Evolutionary conservation across 2,888 invertebrate species (phyloP).

Genomic region (Leucania comma): DNA sequence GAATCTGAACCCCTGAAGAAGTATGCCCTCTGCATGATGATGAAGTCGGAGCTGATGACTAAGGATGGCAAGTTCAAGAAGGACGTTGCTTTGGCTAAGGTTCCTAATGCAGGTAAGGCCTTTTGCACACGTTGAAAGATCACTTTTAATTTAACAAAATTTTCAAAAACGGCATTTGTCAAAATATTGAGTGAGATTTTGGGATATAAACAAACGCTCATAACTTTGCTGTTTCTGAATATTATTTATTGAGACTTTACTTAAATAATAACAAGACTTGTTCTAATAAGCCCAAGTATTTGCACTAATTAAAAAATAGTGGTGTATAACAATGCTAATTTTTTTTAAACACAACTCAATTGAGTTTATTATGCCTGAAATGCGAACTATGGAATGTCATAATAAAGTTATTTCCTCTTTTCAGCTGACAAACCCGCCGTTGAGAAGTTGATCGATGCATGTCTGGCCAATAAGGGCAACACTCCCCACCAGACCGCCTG

Average conservation of each 20-base stretch:
- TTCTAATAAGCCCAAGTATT: no score
- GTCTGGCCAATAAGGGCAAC: slow-evolving; percentile 87
- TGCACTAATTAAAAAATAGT: no score
- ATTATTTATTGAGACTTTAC: no score
- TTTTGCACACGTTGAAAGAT: not conserved
- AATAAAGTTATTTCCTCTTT: slow-evolving; percentile 31
- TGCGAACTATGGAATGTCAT: not conserved
- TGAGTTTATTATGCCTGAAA: no score
- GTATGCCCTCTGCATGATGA: slow-evolving; percentile 87
- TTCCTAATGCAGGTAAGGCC: slow-evolving; percentile 81
- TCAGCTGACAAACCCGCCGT: slow-evolving; percentile 85
- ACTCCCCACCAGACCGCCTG: slow-evolving; percentile 88
- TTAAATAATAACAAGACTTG: no score
- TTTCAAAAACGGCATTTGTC: no score
- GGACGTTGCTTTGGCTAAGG: slow-evolving; percentile 87
- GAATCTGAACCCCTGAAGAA: slow-evolving; percentile 87
- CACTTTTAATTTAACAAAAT: no score
- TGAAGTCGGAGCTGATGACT: slow-evolving; percentile 88
- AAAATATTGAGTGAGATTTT: no score
- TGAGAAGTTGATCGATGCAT: slow-evolving; percentile 86
- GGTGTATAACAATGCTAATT: no score
- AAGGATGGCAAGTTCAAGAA: slow-evolving; percentile 90
- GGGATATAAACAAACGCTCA: no score
- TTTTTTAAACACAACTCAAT: no score
- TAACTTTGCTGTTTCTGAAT: no score